Evolutionary conservation across 1,140 invertebrate species (phyloP).

Genomic region (Cotesia typhae): DNA sequence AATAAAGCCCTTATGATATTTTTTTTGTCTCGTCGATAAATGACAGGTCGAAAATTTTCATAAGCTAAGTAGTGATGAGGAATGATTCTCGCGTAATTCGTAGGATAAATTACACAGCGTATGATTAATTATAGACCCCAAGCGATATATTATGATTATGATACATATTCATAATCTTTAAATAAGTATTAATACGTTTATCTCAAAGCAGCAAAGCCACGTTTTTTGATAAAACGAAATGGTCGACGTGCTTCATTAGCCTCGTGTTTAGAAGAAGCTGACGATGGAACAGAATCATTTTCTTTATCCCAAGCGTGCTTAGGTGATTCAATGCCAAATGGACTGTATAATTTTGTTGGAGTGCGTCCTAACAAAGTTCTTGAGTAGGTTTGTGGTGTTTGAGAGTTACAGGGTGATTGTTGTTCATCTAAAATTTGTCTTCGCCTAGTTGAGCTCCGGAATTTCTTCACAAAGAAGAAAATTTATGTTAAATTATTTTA

Average conservation of each 20-base stretch:
- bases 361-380: conserved; percentile 69
- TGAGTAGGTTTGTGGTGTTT: conserved; percentile 66
- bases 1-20: no score
- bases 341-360: conserved; percentile 73
- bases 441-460: conserved; percentile 68
- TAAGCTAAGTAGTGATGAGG: no score
- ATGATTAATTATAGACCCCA: conserved; percentile 35
- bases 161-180: neutral
- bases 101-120: no score
- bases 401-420: conserved; percentile 59
- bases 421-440: conserved; percentile 69
- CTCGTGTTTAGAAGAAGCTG: conserved; percentile 30
- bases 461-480: conserved; percentile 60
- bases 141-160: conserved; percentile 38
- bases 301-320: conserved; percentile 58
- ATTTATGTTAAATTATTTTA: conserved; percentile 33
- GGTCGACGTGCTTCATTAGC: conserved; percentile 44
- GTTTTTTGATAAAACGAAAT: conserved; percentile 51
- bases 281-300: conserved; percentile 32
- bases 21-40: no score
- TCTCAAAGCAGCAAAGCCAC: conserved; percentile 55
- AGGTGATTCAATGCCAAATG: conserved; percentile 72
- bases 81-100: no score
- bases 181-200: conserved; percentile 39
- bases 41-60: no score